Conservation (phyloP, 37 sponge, comb jelly and placozoan species). For the Hexactinellida sp. region DNA sequence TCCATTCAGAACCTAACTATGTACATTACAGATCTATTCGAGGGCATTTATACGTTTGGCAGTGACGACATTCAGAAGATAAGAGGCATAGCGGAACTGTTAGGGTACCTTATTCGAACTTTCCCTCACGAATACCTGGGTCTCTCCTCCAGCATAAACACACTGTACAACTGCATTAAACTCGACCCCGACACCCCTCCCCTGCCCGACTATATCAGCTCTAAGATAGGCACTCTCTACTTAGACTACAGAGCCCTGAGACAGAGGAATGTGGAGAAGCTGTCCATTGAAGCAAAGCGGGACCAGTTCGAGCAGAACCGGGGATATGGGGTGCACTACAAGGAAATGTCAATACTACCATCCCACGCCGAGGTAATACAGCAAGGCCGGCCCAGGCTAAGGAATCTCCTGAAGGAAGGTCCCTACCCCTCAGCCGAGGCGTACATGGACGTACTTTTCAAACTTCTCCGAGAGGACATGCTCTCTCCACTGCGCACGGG, state of each 20-base stretch:
- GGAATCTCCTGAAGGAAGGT: slow-evolving; percentile 40
- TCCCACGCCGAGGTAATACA: neutral
- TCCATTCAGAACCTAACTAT: neutral
- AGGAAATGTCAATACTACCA: neutral
- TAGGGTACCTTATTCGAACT: neutral
- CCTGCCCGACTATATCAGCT: neutral
- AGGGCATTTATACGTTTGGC: neutral
- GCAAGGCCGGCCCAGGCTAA: slow-evolving; percentile 2
- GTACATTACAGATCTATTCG: neutral
- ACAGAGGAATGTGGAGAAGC: neutral
- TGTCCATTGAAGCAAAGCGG: neutral
- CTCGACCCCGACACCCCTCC: neutral
- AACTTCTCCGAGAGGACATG: slow-evolving; percentile 69
- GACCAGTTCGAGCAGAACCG: neutral
- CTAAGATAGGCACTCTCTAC: neutral
- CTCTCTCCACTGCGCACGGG: slow-evolving; percentile 66
- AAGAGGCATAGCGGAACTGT: neutral
- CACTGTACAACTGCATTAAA: neutral
- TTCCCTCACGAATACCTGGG: neutral
- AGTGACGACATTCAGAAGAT: neutral
- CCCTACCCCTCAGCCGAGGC: slow-evolving; percentile 47
- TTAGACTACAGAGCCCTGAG: neutral
- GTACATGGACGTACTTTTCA: slow-evolving; percentile 69
- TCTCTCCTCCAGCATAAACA: neutral
- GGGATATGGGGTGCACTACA: neutral